A percentile compares a stretch with the other conserved stretches of the same genome.
Conservation (phyloP, 2,797 vertebrate genomes). For the Notoglanidium macrostoma region DNA sequence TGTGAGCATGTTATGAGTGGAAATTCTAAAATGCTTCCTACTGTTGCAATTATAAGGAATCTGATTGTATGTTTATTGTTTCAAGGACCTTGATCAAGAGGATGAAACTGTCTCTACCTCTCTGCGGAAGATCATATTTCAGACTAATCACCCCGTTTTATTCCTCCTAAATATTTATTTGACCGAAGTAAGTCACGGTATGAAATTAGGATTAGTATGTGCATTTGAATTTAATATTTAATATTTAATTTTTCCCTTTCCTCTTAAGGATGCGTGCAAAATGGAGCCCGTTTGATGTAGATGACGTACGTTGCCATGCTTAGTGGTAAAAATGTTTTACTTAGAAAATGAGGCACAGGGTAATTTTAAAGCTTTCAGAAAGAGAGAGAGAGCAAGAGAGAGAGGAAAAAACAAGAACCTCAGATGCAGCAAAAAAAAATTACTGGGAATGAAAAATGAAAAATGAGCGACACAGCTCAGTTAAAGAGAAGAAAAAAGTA, state of each 20-base stretch:
- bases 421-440: conserved; percentile 65
- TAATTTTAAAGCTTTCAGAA: conserved; percentile 65
- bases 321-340: conserved; percentile 76
- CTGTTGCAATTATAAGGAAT: conserved; percentile 78
- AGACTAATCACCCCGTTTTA: conserved; percentile 66
- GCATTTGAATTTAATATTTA: conserved; percentile 69
- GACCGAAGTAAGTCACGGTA: conserved; percentile 58
- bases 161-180: conserved; percentile 71
- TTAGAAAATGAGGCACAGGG: conserved; percentile 70
- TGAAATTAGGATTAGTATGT: conserved; percentile 52
- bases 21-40: conserved; percentile 77
- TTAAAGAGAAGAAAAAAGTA: conserved; percentile 62
- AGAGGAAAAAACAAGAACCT: conserved; percentile 61
- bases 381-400: conserved; percentile 1
- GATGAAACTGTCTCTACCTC: conserved; percentile 65
- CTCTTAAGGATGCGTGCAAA: conserved; percentile 66
- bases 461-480: conserved; percentile 63
- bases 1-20: conserved; percentile 75
- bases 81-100: conserved; percentile 72
- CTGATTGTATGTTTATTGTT: conserved; percentile 79
- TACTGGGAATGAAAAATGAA: conserved; percentile 37
- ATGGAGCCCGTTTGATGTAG: conserved; percentile 68
- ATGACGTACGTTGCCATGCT: conserved; percentile 74
- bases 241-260: conserved; percentile 35
- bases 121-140: conserved; percentile 68